Base-by-base conservation (phyloP, 2,888 invertebrate species). In the Ennomos erosarius region DNA sequence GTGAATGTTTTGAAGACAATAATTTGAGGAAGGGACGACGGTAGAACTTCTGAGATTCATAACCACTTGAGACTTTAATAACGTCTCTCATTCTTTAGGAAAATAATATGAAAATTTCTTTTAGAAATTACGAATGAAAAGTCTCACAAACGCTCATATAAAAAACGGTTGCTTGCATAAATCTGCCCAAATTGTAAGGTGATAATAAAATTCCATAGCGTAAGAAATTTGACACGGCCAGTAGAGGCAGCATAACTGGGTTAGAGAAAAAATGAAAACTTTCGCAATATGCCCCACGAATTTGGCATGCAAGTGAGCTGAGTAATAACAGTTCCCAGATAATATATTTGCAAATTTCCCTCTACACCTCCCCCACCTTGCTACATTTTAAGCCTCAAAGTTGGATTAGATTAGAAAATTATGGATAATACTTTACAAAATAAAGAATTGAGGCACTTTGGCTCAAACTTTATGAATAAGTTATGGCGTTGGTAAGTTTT, bases 221-320 rank as follows among this genome's bases (percentile, higher is more conserved):
- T 66, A 70, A 69, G 63, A 67, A 81, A 79, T 76, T 82, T 84
- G 82, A 83, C 83, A 82, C 71, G 74, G 72, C 72, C 67, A 72
- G 70, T 66, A 59, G 64, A 75, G 73, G 77, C 75, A 75, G 81
- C 76, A 75, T 85, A 88, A 87, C 85, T 87, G 79, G 88, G 89
- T 89, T 88, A 84, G 79, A 82, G 84, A 85, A 88, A 26, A 88
- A 88, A 88, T 86, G 82, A 78, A 87, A 90, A 90, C 85, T 90
- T 90, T 87, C 55, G 81, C 85, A 90, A 90, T 89, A 89, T 85
- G 82, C 77, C 74, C 73, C 73, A 73, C 69, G 65, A 64, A 79
- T 84, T 87, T 74, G 67, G 73, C 71, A 79, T 81, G 81, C 80
- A 78, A 74, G 70, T 73, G 77, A 77, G 79, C 76, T 82, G 74